Evolutionary conservation across 2,888 invertebrate genomes (phyloP).

Genomic region (Euproctis similis): DNA sequence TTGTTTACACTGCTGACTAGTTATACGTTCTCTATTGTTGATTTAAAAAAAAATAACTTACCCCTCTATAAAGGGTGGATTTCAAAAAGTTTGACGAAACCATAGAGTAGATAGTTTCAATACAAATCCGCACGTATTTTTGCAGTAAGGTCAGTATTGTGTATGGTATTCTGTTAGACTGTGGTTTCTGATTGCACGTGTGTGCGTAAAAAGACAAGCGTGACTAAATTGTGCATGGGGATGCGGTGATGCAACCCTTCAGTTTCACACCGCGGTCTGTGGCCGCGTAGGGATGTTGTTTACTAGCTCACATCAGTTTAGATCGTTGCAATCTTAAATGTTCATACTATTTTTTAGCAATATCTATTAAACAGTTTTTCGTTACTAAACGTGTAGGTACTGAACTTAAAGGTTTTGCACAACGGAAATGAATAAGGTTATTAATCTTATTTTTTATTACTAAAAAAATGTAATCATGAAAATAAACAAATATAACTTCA

Average conservation of each 20-base stretch:
- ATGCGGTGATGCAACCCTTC: constrained; percentile 66
- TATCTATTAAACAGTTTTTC: no score
- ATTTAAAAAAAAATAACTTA: constrained; percentile 55
- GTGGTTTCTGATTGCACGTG: constrained; percentile 11
- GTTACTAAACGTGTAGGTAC: no score
- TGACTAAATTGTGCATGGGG: constrained; percentile 57
- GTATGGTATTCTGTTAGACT: constrained; percentile 17
- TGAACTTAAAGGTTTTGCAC: no score
- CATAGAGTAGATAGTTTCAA: constrained; percentile 24
- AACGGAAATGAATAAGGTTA: no score
- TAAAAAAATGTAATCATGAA: no score
- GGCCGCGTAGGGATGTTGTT: constrained; percentile 48
- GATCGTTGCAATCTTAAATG: no score
- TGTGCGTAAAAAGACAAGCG: constrained; percentile 46
- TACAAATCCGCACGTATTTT: background rate
- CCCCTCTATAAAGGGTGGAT: constrained; percentile 40
- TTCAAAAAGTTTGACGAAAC: constrained; percentile 13
- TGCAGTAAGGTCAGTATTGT: constrained; percentile 11
- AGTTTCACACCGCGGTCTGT: constrained; percentile 51
- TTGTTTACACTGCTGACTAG: constrained; percentile 70
- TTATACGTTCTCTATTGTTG: constrained; percentile 57
- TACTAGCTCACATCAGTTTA: constrained; percentile 16
- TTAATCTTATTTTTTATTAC: no score
- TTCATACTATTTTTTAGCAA: no score
- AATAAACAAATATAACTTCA: no score